Conservation (phyloP, 2,888 invertebrate genomes). For the Dicyrtoma fusca region DNA sequence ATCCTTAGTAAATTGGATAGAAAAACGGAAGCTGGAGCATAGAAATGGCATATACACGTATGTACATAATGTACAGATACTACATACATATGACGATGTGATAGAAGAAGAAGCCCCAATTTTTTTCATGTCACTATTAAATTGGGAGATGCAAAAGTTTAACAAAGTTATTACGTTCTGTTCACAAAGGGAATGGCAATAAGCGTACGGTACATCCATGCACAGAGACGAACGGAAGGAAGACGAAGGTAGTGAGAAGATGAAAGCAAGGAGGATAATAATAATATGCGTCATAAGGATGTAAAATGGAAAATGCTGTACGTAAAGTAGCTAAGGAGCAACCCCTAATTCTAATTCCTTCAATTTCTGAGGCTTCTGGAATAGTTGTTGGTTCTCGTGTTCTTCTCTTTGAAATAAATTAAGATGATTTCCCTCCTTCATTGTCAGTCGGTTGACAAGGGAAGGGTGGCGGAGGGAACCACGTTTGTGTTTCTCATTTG, state of each 20-base stretch:
- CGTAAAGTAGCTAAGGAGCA: not conserved
- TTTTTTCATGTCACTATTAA: not conserved
- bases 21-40: too few relatives aligned
- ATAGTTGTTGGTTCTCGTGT: not conserved
- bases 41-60: not conserved
- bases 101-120: not conserved
- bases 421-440: constrained; percentile 16
- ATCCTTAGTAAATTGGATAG: too few relatives aligned
- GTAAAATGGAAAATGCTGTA: not conserved
- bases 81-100: not conserved
- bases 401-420: constrained; percentile 19
- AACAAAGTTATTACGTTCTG: not conserved
- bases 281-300: not conserved
- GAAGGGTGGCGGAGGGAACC: not conserved
- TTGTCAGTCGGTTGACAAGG: constrained; percentile 22
- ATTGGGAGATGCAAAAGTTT: not conserved
- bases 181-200: not conserved
- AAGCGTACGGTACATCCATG: too few relatives aligned
- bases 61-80: not conserved
- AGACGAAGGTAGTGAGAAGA: too few relatives aligned
- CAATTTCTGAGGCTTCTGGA: not conserved
- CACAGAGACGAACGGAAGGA: too few relatives aligned
- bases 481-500: not conserved
- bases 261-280: not conserved
- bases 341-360: not conserved